Evolutionary conservation across 2,888 invertebrate species (phyloP).

Genomic region (Tigriopus californicus): DNA sequence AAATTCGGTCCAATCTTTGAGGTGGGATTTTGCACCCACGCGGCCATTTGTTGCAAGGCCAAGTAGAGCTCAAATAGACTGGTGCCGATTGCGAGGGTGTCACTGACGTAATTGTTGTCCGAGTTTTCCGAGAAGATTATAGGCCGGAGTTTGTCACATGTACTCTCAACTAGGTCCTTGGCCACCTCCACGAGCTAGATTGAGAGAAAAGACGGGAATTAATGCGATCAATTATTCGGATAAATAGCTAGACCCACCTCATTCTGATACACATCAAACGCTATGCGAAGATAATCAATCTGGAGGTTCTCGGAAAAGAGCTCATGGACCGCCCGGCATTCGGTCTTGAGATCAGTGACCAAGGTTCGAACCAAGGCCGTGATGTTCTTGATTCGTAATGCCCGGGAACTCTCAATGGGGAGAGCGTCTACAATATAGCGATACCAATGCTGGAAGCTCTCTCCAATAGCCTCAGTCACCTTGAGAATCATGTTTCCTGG

Average conservation of each 20-base stretch:
- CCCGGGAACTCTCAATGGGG: constrained; percentile 8
- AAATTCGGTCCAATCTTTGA: neutral
- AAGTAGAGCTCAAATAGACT: constrained; percentile 80
- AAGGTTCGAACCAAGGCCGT: constrained; percentile 13
- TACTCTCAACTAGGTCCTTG: constrained; percentile 7
- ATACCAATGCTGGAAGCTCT: constrained; percentile 9
- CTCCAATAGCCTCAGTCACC: neutral
- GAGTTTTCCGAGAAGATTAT: constrained; percentile 11
- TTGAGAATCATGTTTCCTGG: no score
- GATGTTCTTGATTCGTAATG: constrained; percentile 6
- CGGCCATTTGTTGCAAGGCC: constrained; percentile 58
- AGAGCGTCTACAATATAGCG: constrained; percentile 3
- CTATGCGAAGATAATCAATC: constrained; percentile 28
- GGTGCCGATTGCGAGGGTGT: constrained; percentile 60
- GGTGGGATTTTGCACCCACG: neutral
- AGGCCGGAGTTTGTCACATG: constrained; percentile 9
- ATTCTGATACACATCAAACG: constrained; percentile 25
- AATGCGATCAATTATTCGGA: no score
- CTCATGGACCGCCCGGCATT: neutral
- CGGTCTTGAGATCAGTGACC: constrained; percentile 1
- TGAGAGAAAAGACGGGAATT: no score
- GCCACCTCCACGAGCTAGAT: constrained; percentile 5
- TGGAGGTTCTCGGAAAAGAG: constrained; percentile 25
- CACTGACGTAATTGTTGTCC: constrained; percentile 29
- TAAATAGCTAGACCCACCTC: constrained; percentile 2